Percentiles rank a stretch among this genome's conserved stretches.
Conservation (phyloP, 2,888 invertebrate species). For the Hypolimnas misippus region DNA sequence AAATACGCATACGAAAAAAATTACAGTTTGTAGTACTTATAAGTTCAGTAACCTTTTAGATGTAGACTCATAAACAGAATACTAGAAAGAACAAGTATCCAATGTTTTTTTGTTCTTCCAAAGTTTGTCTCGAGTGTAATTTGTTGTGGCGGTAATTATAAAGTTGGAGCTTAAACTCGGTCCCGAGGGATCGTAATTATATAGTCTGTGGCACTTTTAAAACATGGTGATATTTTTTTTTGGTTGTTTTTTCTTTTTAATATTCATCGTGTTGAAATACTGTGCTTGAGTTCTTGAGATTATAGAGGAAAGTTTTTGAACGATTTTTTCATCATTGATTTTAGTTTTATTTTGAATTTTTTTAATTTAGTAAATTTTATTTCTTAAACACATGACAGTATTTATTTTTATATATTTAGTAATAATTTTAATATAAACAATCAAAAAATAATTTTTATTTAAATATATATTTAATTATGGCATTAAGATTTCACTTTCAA, state of each 20-base stretch:
- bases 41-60: background rate
- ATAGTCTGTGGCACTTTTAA: slow-evolving; percentile 29
- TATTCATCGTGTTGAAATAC: background rate
- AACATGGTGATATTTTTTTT: slow-evolving; percentile 28
- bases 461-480: no score
- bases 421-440: no score
- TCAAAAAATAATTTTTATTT: no score
- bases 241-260: slow-evolving; percentile 12
- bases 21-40: background rate
- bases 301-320: background rate
- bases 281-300: background rate
- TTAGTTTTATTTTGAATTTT: no score
- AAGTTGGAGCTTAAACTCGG: slow-evolving; percentile 33
- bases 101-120: slow-evolving; percentile 3
- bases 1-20: no score
- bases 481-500: no score
- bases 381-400: no score
- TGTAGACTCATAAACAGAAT: background rate
- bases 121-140: slow-evolving; percentile 29
- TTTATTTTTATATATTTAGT: no score
- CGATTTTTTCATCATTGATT: no score
- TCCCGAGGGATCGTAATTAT: slow-evolving; percentile 39
- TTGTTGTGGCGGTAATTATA: slow-evolving; percentile 34
- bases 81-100: background rate
- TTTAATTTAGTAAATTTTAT: no score